These are phyloP conservation scores for Dunckerocampus dactyliophorus DNA, from an alignment of 2,113 vertebrate genomes.

Conservation along the genomic window DNA sequence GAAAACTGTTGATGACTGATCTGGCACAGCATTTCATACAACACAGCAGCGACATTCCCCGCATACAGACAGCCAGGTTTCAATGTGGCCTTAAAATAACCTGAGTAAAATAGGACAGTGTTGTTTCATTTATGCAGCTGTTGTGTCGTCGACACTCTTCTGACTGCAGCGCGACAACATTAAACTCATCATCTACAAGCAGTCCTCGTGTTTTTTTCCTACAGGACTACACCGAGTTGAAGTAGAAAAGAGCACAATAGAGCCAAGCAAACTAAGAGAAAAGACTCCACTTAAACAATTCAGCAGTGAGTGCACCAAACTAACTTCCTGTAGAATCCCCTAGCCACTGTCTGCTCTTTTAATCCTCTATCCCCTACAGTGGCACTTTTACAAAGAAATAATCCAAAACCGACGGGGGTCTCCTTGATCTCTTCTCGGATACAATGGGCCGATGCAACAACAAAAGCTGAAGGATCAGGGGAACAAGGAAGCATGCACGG, in stretches of 20 bases:
- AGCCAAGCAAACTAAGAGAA: constrained; percentile 25
- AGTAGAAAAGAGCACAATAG: constrained; percentile 11
- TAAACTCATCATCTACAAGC: constrained; percentile 36
- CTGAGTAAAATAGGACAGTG: constrained; percentile 20
- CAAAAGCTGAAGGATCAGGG: constrained; percentile 67
- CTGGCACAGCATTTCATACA: constrained; percentile 20
- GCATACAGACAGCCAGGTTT: constrained; percentile 6
- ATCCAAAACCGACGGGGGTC: constrained; percentile 67
- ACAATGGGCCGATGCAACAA: constrained; percentile 67
- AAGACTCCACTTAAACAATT: constrained; percentile 44
- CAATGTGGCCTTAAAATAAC: constrained; percentile 20
- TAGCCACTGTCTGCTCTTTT: constrained; percentile 63
- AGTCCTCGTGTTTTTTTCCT: constrained; percentile 24
- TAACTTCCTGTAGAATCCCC: constrained; percentile 59
- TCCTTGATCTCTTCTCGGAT: constrained; percentile 63
- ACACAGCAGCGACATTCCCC: constrained; percentile 11
- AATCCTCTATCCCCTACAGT: constrained; percentile 69
- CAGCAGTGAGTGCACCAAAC: constrained; percentile 38
- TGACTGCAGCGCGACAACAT: constrained; percentile 41
- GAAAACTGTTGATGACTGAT: constrained; percentile 10
- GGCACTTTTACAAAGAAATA: constrained; percentile 63
- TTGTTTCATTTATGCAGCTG: constrained; percentile 33
- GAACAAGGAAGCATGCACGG: constrained; percentile 61
- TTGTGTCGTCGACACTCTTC: constrained; percentile 17
- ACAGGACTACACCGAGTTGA: constrained; percentile 7